Percentiles rank a stretch among this genome's conserved stretches.
phyloP scores from a whole-genome alignment of 2,888 invertebrate species.

The Lasioglossum oenotherae region DNA sequence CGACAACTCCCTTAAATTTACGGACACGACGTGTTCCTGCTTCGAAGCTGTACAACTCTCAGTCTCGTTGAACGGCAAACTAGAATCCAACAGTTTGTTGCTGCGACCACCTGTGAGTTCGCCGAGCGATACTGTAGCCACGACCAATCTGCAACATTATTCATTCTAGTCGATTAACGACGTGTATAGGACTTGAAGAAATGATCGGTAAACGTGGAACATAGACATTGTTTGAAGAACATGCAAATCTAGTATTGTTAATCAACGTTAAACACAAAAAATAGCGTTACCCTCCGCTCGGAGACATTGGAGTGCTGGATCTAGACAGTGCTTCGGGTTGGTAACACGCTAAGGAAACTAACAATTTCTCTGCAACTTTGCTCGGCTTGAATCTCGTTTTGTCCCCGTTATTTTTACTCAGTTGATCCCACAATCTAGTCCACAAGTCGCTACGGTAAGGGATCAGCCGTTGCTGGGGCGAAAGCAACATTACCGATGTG shows the following conservation, averaged over 20 bases:
- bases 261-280: conserved; percentile 20
- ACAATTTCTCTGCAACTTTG: conserved; percentile 91
- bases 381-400: conserved; percentile 88
- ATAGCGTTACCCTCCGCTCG: conserved; percentile 86
- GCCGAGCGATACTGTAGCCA: conserved; percentile 78
- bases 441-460: conserved; percentile 93
- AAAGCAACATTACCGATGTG: conserved; percentile 92
- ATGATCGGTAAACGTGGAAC: conserved; percentile 8
- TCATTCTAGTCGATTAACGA: background rate
- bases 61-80: conserved; percentile 91
- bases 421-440: conserved; percentile 92
- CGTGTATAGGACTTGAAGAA: background rate
- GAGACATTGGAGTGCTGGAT: conserved; percentile 93
- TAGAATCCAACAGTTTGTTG: conserved; percentile 79
- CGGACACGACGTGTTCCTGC: conserved; percentile 94
- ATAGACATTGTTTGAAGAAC: conserved; percentile 79
- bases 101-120: conserved; percentile 80
- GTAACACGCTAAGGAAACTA: conserved; percentile 93
- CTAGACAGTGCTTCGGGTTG: conserved; percentile 94
- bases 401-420: conserved; percentile 87
- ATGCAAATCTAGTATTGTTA: background rate
- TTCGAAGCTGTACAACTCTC: conserved; percentile 95
- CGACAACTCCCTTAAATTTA: conserved; percentile 93
- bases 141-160: conserved; percentile 60
- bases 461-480: conserved; percentile 93